Base-by-base conservation (phyloP, 2,113 vertebrate genomes). In the Anguilla rostrata region DNA sequence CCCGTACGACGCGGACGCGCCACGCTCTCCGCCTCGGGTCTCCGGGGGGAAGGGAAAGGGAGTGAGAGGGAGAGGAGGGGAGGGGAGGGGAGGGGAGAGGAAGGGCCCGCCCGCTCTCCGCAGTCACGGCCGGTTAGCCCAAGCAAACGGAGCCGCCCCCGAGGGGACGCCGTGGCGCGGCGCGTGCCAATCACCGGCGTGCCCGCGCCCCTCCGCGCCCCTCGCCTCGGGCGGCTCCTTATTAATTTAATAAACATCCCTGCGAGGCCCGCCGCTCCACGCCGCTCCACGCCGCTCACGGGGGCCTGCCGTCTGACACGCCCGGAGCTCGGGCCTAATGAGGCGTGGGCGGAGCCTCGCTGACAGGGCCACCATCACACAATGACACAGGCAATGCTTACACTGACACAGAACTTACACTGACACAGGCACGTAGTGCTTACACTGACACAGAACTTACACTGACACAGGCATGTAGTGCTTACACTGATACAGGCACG, bases 191-290 rank as follows among this genome's bases (percentile, higher is more conserved):
- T 92, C 90, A 89, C 60, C 43, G 84, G 18, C 14, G 49, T 78
- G 40, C 82, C 41, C 46, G 39, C 83, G 78, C 79, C 80, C 78
- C 79, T 75, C 88, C 60, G 83, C 75, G 85, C 83, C 86, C 88
- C 81, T 91, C 75, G 91, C 90, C 91, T 91, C 87, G 46, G 91
- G 90, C 90, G 89, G 91, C 86, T 89, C 91, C 88, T 91, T 86
- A 91, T 92, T 92, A 86, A 91, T 91, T 89, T 87, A 90, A 89
- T 91, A 92, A 91, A 91, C 84, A 88, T 88, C 85, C 88, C 86
- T 56, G 0, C 60, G 88, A 89, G 88, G 79, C 46, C 39, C 40
- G 82, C 71, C 71, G 39, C 82, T 84, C n/a, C 26, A 22, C 40
- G 82, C 71, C 71, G 39, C 82, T 84, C n/a, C 26, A 22, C 39